Base-by-base conservation (phyloP, 2,113 vertebrate species). In the Erpornis zantholeuca region DNA sequence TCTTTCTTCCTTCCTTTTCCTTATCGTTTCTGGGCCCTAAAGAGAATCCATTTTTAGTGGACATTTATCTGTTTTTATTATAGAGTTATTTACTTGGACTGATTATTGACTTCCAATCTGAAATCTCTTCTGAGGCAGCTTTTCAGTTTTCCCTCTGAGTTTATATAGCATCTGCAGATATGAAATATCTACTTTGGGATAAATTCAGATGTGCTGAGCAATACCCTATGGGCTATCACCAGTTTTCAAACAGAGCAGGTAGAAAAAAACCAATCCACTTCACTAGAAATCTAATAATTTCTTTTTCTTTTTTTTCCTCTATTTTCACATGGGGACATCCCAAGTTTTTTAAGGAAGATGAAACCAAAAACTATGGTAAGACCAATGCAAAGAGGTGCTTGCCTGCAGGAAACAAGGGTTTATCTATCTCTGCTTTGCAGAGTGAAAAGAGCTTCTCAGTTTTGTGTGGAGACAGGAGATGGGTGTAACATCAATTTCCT, bases 351-450 rank as follows among this genome's bases (percentile, higher is more conserved):
- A 56, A 76, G 27, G 31, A 72, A 40, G 35, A n/a, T 5, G 50
- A 63, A 83, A 1, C 7, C 11, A 71, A 70, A 84, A 50, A 0
- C 9, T 31, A 2, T 2, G 0, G 16, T 49, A 53, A 36, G 28
- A 73, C 4, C 5, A 27, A 12, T 22, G 21, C 6, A 45, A 86
- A 60, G 21, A 44, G 5, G 4, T 19, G 7, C 11, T 49, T 2
- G 0, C 6, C 24, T 76, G 35, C 27, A 31, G 21, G 10, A 64
- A 68, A 27, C 1, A 2, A 31, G 9, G 5, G 3, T 33, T 3
- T 12, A 25, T 9, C 6, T 70, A 6, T 33, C 28, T 54, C 12
- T 63, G 29, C 23, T 45, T 40, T 85, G 9, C 52, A 49, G 12
- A 13, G 9, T 64, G 25, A 44, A 64, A 54, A 38, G n/a, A 6